Base-by-base conservation (phyloP, 2,888 invertebrate genomes). In the Hypsopygia costalis region DNA sequence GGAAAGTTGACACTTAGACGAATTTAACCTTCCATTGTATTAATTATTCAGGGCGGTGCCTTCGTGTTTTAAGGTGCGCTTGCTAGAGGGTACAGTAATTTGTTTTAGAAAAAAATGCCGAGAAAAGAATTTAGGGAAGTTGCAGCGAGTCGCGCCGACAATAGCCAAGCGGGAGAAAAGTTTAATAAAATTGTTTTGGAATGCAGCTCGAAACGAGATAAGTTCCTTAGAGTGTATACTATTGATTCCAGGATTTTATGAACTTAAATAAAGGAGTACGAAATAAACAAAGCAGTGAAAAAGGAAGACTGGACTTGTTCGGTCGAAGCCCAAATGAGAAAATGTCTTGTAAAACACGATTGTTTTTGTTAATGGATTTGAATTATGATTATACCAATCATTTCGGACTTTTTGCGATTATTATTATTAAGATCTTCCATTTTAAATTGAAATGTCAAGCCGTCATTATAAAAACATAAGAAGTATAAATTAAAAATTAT, bases 1-100 rank as follows among this genome's bases (percentile, higher is more conserved):
- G 87, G 81, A 82, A 77, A 81, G 81, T 81, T 86, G 86, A 86
- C 86, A 86, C 86, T 86, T 78, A 64, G 81, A 81, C 74, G 81
- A 86, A 79, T 87, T 86, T 86, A 83, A 86, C 85, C 83, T 86
- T 75, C 81, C 80, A 85, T 87, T 85, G 85, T 86, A 86, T 88
- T 87, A 88, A 87, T 87, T 88, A 88, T 87, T 86, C 87, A 87
- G 77, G 79, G 79, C 69, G 81, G 69, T 69, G 79, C 78, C 70
- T 77, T 80, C 81, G 71, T 76, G 73, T 79, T 81, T 74, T 68
- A 80, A 87, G 86, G 86, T 86, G 82, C 72, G 81, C 69, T 74
- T 66, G 76, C 62, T 67, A 62, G 78, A 74, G 81, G 78, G 76
- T 67, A 67, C 69, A 74, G 71, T 73, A 85, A 86, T 86, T 87